Base-by-base conservation (phyloP, 2,113 vertebrate species). In the Siniperca knerii region DNA sequence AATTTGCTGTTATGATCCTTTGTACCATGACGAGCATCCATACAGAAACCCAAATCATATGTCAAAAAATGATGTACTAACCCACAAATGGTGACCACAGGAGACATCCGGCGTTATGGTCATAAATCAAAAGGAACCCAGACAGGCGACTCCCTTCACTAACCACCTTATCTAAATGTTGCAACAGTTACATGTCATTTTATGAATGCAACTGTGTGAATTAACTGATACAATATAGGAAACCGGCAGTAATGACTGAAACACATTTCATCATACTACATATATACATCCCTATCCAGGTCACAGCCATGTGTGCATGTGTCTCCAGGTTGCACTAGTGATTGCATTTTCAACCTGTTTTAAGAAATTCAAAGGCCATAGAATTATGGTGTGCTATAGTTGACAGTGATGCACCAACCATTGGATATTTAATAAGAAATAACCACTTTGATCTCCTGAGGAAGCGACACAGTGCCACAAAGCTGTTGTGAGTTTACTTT, bases 151-250 rank as follows among this genome's bases (percentile, higher is more conserved):
- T 77, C 21, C 37, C 54, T 61, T 79, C 79, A 82, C 54, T 44
- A 81, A 70, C 60, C 35, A 60, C 79, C 74, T 82, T 77, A 86
- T 90, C 46, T 79, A 71, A 86, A 88, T 87, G 76, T 81, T 79
- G 81, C 54, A 75, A 69, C 46, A 55, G 57, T 75, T n/a, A 69
- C 21, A 64, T 29, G 37, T 58, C 42, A 40, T 52, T 81, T 78
- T 50, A 58, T 69, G 29, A 29, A 29, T 29, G 29, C 29, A 29
- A 29, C 29, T 29, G 29, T 29, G 29, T 29, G 29, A 29, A 29
- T 29, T 29, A 29, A 29, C 29, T 29, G 29, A 29, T 29, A 29
- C 29, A 29, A 2, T 29, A 29, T 29, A 29, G 29, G 29, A 29
- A 29, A 29, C 29, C 2, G 29, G 29, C 29, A 29, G 29, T 29